These are phyloP conservation scores for Diplolepis rosae DNA, from an alignment of 2,888 invertebrate genomes.

Conservation along the genomic window DNA sequence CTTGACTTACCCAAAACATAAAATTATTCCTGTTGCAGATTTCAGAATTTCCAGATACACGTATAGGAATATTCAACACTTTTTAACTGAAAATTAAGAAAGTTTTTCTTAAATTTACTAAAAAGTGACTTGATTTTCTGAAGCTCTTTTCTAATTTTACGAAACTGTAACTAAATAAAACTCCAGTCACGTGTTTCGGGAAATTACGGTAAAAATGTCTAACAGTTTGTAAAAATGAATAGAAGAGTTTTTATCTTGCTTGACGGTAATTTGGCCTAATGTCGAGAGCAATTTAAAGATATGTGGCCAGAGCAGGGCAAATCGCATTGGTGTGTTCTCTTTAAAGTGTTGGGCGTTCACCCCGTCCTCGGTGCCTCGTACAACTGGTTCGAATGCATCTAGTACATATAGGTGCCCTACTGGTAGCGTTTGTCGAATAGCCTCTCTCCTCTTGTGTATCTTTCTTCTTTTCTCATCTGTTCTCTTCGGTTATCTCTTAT, in stretches of 20 bases:
- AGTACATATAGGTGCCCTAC: slow-evolving; percentile 68
- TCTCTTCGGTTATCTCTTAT: neutral
- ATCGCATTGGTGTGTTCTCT: slow-evolving; percentile 69
- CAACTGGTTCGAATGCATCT: slow-evolving; percentile 70
- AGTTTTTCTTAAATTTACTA: too few relatives aligned
- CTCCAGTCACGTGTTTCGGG: too few relatives aligned
- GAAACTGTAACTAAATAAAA: too few relatives aligned
- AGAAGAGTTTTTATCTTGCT: slow-evolving; percentile 31
- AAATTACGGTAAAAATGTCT: too few relatives aligned
- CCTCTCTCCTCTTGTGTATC: slow-evolving; percentile 18
- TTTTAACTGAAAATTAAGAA: too few relatives aligned
- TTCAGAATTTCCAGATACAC: too few relatives aligned
- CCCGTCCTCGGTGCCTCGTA: slow-evolving; percentile 68
- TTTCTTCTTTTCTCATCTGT: slow-evolving; percentile 18
- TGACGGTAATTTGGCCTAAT: slow-evolving; percentile 57
- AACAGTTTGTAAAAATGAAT: too few relatives aligned
- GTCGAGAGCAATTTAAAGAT: slow-evolving; percentile 48
- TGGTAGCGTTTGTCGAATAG: slow-evolving; percentile 54
- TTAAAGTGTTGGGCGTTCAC: slow-evolving; percentile 73
- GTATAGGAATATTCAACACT: too few relatives aligned
- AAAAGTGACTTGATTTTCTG: too few relatives aligned
- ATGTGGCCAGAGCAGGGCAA: slow-evolving; percentile 59
- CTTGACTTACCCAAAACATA: too few relatives aligned
- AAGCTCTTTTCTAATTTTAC: too few relatives aligned
- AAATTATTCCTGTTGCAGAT: too few relatives aligned